Conservation (phyloP, 2,888 invertebrate genomes). For the Pyrocoelia pectoralis region DNA sequence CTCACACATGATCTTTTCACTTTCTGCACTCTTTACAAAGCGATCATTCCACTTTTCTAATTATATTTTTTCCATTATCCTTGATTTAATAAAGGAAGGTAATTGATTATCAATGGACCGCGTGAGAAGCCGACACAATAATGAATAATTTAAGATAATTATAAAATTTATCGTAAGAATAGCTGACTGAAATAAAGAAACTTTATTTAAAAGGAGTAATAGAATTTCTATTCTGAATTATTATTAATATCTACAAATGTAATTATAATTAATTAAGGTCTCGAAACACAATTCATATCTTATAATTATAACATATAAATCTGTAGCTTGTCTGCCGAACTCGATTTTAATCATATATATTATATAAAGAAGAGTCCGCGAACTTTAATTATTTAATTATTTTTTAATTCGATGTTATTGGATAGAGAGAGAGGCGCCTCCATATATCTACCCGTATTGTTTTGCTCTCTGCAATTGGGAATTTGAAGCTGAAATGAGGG, state of each 20-base stretch:
- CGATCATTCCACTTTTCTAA: too few relatives aligned
- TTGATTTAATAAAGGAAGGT: too few relatives aligned
- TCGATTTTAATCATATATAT: constrained; percentile 54
- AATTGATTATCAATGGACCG: too few relatives aligned
- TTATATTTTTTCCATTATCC: too few relatives aligned
- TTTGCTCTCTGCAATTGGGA: constrained; percentile 23
- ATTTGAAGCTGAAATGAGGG: constrained; percentile 13
- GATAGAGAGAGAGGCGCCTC: constrained; percentile 12
- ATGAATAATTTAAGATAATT: too few relatives aligned
- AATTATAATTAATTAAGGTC: constrained; percentile 54
- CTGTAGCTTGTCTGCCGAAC: constrained; percentile 48
- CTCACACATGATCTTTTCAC: not conserved
- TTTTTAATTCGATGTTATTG: constrained; percentile 36
- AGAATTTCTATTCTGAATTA: constrained; percentile 9
- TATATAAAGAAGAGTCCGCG: constrained; percentile 22
- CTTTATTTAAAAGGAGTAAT: not conserved
- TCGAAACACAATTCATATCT: constrained; percentile 51
- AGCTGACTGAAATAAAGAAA: too few relatives aligned
- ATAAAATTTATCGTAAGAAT: too few relatives aligned
- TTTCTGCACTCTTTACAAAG: too few relatives aligned
- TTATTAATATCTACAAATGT: constrained; percentile 35
- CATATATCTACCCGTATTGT: constrained; percentile 28
- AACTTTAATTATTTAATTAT: constrained; percentile 36
- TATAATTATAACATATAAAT: constrained; percentile 56
- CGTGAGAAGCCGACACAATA: too few relatives aligned